A percentile compares a stretch with the other conserved stretches of the same genome.
Evolutionary conservation across 2,797 vertebrate genomes (phyloP).

Genomic region (Pseudocheirus occidentalis): DNA sequence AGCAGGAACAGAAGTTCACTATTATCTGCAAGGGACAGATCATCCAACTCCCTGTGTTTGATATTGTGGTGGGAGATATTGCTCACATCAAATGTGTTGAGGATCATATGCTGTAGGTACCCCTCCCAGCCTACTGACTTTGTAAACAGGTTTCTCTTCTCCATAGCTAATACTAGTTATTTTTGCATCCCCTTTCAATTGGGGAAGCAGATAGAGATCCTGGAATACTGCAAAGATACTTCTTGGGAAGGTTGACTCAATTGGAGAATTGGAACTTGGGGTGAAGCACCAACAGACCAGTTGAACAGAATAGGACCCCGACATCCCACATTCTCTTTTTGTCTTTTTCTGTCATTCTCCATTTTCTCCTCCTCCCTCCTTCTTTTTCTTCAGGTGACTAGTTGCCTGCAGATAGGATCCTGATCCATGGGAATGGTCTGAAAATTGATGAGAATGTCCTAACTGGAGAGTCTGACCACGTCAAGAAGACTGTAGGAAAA

Average conservation of each 20-base stretch:
- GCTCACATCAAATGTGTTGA: slow-evolving; percentile 98
- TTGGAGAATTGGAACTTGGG: not conserved
- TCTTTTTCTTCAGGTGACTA: no score
- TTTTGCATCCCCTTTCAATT: not conserved
- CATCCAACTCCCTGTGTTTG: slow-evolving; percentile 96
- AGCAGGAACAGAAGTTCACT: slow-evolving; percentile 97
- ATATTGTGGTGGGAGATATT: slow-evolving; percentile 97
- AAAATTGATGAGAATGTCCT: no score
- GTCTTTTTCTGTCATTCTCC: slow-evolving; percentile 13
- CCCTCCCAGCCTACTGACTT: fast-evolving
- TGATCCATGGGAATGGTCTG: no score
- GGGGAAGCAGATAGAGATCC: not conserved
- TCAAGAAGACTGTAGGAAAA: no score
- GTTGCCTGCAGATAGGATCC: no score
- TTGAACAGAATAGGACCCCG: not conserved
- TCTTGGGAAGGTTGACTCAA: not conserved
- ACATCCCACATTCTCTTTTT: not conserved
- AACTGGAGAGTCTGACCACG: no score
- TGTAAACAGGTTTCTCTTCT: not conserved
- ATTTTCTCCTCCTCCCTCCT: no score
- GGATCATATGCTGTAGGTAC: not conserved
- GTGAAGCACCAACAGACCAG: not conserved
- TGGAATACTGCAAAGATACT: not conserved
- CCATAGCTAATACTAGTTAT: not conserved
- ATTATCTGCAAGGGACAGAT: slow-evolving; percentile 97